Percentiles rank a stretch among this genome's conserved stretches.
These are phyloP conservation scores for Coecobrya sp. DNA, from an alignment of 2,888 invertebrate species.

Conservation along the genomic window DNA sequence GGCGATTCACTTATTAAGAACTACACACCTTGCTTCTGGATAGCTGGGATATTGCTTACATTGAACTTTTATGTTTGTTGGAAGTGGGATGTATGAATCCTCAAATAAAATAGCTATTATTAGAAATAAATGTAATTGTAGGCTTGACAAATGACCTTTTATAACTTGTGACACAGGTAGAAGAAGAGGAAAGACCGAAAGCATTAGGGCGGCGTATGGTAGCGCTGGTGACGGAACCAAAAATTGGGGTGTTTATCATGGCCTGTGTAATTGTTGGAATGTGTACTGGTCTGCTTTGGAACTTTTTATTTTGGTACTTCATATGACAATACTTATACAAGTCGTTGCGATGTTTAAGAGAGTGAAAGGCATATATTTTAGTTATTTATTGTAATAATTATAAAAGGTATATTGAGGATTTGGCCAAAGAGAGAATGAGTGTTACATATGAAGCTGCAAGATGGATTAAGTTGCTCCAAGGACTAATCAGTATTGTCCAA, in stretches of 20 bases:
- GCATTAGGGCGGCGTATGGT: slow-evolving; percentile 90
- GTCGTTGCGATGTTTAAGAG: too few relatives aligned
- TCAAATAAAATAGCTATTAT: background rate
- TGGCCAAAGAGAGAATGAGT: slow-evolving; percentile 49
- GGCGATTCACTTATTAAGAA: slow-evolving; percentile 90
- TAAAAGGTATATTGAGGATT: slow-evolving; percentile 86
- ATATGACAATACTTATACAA: too few relatives aligned
- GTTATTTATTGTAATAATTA: background rate
- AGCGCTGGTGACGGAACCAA: slow-evolving; percentile 90
- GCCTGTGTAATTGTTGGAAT: slow-evolving; percentile 95
- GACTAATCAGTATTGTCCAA: slow-evolving; percentile 92
- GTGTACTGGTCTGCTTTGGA: slow-evolving; percentile 95
- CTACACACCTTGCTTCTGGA: slow-evolving; percentile 93
- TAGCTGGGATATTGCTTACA: slow-evolving; percentile 88
- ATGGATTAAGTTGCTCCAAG: slow-evolving; percentile 93
- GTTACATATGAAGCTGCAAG: slow-evolving; percentile 82
- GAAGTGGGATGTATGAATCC: slow-evolving; percentile 85
- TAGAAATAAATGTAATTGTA: slow-evolving; percentile 9
- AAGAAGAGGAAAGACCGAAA: slow-evolving; percentile 84
- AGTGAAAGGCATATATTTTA: too few relatives aligned
- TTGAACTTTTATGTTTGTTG: slow-evolving; percentile 84
- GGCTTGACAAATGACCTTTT: background rate
- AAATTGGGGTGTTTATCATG: slow-evolving; percentile 92
- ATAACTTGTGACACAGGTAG: slow-evolving; percentile 84
- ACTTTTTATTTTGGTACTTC: slow-evolving; percentile 95